These are phyloP conservation scores for Mycogona germanica DNA, from an alignment of 2,888 invertebrate genomes.

Conservation along the genomic window DNA sequence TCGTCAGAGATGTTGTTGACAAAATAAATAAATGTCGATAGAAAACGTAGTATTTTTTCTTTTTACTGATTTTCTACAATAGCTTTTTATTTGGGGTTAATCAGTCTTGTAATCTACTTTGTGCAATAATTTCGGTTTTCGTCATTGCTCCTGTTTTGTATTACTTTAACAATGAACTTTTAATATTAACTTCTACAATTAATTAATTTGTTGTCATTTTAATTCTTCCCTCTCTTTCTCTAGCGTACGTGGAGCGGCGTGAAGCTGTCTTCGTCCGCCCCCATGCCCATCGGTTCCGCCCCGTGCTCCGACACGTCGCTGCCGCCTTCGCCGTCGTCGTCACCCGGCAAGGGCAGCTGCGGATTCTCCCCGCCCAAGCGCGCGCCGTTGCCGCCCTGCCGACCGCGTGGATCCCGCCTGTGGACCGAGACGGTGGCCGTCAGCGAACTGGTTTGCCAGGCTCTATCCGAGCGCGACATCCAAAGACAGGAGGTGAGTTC, in stretches of 20 bases:
- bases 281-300: slow-evolving; percentile 13
- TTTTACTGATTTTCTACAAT: too few species aligned
- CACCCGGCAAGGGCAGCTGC: slow-evolving; percentile 3
- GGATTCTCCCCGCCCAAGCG: slow-evolving; percentile 8
- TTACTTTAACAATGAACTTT: too few species aligned
- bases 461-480: slow-evolving; percentile 15
- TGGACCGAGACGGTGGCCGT: slow-evolving; percentile 19
- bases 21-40: too few species aligned
- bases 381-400: not conserved
- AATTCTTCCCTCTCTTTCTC: not conserved
- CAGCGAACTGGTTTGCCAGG: not conserved
- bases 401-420: slow-evolving; percentile 14
- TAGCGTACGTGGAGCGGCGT: slow-evolving; percentile 21
- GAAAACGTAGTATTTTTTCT: too few species aligned
- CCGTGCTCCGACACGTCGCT: not conserved
- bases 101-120: too few species aligned
- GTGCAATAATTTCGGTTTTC: too few species aligned
- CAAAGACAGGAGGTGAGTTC: slow-evolving; percentile 19
- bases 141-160: too few species aligned
- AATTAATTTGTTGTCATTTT: not conserved
- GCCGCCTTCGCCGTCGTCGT: slow-evolving; percentile 11
- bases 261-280: slow-evolving; percentile 14
- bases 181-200: not conserved
- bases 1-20: too few species aligned
- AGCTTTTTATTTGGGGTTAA: too few species aligned